A percentile compares a stretch with the other conserved stretches of the same genome.
These are phyloP conservation scores for Brachionus sp. DNA, from an alignment of 1,140 invertebrate species.

Conservation along the genomic window DNA sequence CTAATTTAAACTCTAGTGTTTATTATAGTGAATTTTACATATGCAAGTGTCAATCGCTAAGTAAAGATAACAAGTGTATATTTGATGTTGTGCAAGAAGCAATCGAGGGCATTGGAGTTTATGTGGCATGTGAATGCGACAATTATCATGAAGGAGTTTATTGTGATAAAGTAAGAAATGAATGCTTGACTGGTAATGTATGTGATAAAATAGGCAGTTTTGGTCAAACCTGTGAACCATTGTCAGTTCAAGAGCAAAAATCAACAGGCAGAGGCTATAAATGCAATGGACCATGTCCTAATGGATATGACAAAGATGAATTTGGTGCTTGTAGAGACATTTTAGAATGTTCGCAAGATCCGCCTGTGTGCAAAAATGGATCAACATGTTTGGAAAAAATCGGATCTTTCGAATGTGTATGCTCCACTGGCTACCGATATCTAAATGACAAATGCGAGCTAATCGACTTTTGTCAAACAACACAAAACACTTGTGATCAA, in stretches of 20 bases:
- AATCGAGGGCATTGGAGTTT: not conserved
- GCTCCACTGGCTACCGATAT: not conserved
- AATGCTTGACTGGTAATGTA: not conserved
- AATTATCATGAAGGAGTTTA: not conserved
- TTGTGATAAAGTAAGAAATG: not conserved
- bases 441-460: not conserved
- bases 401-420: not conserved
- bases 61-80: not conserved
- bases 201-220: not conserved
- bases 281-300: constrained; percentile 12
- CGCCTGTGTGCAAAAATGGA: not conserved
- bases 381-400: not conserved
- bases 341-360: not conserved
- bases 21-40: not conserved
- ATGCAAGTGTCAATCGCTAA: not conserved
- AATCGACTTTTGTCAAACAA: constrained; percentile 32
- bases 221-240: not conserved
- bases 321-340: constrained; percentile 11
- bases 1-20: not conserved
- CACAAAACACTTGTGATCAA: not conserved
- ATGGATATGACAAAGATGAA: not conserved
- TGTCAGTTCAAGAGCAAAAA: not conserved
- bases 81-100: not conserved
- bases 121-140: constrained; percentile 5
- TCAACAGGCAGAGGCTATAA: not conserved